Evolutionary conservation across 1,140 invertebrate species (phyloP).

Genomic region (Metaphire vulgaris): DNA sequence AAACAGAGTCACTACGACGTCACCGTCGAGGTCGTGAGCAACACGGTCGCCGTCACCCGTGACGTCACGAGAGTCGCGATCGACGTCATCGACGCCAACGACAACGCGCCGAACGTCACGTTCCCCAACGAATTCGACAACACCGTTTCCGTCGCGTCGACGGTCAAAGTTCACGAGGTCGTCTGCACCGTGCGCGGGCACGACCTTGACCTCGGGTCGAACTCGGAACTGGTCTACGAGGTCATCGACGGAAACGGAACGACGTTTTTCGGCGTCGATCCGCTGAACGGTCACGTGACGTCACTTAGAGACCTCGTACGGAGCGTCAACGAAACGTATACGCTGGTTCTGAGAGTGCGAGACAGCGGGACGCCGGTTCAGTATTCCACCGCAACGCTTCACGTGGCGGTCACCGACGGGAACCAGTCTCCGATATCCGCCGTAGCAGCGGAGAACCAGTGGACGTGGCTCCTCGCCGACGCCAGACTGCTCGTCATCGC

Average conservation of each 20-base stretch:
- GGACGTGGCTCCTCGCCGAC: neutral
- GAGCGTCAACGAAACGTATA: neutral
- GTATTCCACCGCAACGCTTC: neutral
- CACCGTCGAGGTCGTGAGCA: slow-evolving; percentile 12
- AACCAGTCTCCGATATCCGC: neutral
- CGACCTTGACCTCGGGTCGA: slow-evolving; percentile 14
- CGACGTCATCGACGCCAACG: slow-evolving; percentile 16
- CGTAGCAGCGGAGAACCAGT: neutral
- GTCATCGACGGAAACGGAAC: slow-evolving; percentile 14
- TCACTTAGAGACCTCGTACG: neutral
- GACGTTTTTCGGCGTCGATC: slow-evolving; percentile 17
- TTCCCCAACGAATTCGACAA: slow-evolving; percentile 8
- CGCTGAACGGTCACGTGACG: slow-evolving; percentile 8
- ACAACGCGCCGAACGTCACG: slow-evolving; percentile 18
- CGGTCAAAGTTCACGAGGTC: neutral
- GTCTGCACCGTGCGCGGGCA: neutral
- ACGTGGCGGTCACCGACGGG: neutral
- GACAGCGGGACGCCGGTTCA: neutral
- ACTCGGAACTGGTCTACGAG: slow-evolving; percentile 13
- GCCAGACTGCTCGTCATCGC: neutral
- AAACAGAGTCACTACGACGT: slow-evolving; percentile 9
- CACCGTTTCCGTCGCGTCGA: neutral
- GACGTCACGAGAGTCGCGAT: slow-evolving; percentile 8
- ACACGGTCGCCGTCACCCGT: neutral
- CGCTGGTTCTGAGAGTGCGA: neutral